phyloP scores from a whole-genome alignment of 2,113 vertebrate genomes.

The Festucalex cinctus region DNA sequence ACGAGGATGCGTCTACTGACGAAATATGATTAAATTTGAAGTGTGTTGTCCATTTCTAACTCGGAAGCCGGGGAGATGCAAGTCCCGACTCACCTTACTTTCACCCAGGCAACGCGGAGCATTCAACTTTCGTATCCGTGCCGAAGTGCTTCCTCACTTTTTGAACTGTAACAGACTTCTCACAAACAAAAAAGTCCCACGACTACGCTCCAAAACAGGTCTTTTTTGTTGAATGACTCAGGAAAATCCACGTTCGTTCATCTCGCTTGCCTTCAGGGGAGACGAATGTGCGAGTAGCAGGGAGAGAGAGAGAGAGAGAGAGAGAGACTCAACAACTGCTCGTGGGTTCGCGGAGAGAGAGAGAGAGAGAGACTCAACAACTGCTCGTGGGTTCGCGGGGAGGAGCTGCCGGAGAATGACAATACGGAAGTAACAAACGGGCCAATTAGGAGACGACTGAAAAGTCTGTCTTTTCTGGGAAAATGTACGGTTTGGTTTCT shows the following conservation, averaged over 20 bases:
- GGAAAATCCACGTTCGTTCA: conserved; percentile 5
- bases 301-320: too few relatives aligned
- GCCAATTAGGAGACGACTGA: conserved; percentile 46
- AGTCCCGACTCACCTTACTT: conserved; percentile 31
- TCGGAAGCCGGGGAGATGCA: neutral
- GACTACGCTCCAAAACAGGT: neutral
- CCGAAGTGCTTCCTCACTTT: neutral
- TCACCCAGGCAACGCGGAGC: neutral
- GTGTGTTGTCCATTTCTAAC: neutral
- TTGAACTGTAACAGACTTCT: neutral
- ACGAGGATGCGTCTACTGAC: neutral
- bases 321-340: conserved; percentile 11
- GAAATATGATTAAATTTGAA: neutral
- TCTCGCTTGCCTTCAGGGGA: neutral
- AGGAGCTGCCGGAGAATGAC: conserved; percentile 21
- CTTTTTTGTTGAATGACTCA: neutral
- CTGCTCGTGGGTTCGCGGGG: conserved; percentile 26
- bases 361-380: neutral
- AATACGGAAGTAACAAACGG: neutral
- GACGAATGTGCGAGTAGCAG: neutral
- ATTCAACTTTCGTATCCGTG: conserved; percentile 47
- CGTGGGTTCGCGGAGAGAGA: conserved; percentile 18
- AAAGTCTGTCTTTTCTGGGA: too few relatives aligned
- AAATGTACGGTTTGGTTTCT: too few relatives aligned
- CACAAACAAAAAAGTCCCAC: neutral